Percentiles rank a stretch among this genome's conserved stretches.
Evolutionary conservation across 1,140 invertebrate species (phyloP).

Genomic region (Drosophila triauraria): DNA sequence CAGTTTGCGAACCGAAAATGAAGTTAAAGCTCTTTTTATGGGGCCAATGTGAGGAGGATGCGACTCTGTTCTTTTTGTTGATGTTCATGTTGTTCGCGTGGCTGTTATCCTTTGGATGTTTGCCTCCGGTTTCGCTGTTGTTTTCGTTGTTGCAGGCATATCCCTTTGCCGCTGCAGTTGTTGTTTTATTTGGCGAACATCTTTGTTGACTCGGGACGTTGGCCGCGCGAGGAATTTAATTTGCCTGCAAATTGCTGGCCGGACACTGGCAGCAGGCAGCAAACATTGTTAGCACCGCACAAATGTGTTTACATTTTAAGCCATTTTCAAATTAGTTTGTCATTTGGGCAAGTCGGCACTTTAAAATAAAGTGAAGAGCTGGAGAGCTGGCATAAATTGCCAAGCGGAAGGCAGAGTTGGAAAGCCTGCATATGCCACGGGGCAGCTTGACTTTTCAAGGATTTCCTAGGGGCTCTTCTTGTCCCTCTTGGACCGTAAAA

Average conservation of each 20-base stretch:
- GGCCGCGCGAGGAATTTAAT: conserved; percentile 69
- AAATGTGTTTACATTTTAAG: conserved; percentile 64
- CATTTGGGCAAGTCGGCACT: conserved; percentile 22
- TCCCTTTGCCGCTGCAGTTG: conserved; percentile 37
- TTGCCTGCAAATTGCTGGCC: conserved; percentile 53
- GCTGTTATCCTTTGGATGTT: conserved; percentile 46
- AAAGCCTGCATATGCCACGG: conserved; percentile 56
- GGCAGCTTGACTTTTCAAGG: conserved; percentile 53
- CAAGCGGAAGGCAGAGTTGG: conserved; percentile 50
- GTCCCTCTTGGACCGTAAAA: conserved; percentile 50
- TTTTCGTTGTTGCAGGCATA: conserved; percentile 31
- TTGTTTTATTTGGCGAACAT: conserved; percentile 72
- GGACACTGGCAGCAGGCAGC: conserved; percentile 17
- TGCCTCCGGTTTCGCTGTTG: conserved; percentile 25
- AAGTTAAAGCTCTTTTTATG: conserved; percentile 70
- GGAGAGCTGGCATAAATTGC: conserved; percentile 20
- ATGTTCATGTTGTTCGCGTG: conserved; percentile 27
- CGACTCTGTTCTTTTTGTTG: conserved; percentile 11
- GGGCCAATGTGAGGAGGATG: conserved; percentile 49
- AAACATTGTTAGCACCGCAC: conserved; percentile 55
- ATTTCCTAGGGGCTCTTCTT: conserved; percentile 19
- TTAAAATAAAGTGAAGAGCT: conserved; percentile 3
- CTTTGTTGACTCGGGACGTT: conserved; percentile 71
- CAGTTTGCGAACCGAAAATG: conserved; percentile 18
- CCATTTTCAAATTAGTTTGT: conserved; percentile 69